Evolutionary conservation across 2,888 invertebrate genomes (phyloP), one percentile per base, ranked within the genome.

Genomic region (Epinotia bilunana): DNA sequence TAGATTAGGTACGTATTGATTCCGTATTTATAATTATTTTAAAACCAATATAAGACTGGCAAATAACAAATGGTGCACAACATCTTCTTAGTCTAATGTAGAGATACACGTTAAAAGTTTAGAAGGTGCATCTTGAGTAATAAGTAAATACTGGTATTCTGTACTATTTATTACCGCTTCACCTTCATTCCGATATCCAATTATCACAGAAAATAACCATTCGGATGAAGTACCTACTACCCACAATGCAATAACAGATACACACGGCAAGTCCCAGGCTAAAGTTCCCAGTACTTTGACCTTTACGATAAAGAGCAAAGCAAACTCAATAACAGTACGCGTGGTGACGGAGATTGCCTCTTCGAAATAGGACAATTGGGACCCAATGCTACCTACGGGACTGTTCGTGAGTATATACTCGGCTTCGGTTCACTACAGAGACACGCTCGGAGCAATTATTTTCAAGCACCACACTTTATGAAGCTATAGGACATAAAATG

Each of bases 361-460:
- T 69, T 43, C 58, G 49, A 65, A 71, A 74, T 74, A 71, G 74
- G 74, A 71, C 74, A 64, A 55, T 43, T 65, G 74, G 74, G 74
- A 72, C 43, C 72, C 23, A 63, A 33, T 53, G 49, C 58, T 11
- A 64, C 49, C 72, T 63, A 63, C 11, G 67, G 67, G 55, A 61
- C 53, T 28, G 49, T 49, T 53, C n/a, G n/a, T n/a, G 53, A n/a
- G 53, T 53, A 53, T 53, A 46, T 46, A 53, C 53, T 46, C 11
- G 57, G 46, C 16, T 20, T 16, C 55, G 39, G n/a, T 12, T 61
- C n/a, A 18, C 18, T 13, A 13, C 7, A 13, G 46, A 20, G 46
- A 63, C 43, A 23, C 46, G 46, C 43, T 63, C 23, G n/a, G 65
- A n/a, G 43, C 49, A 67, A 65, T 60, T 65, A 67, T 72, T 73